phyloP scores from a whole-genome alignment of 2,113 vertebrate genomes.

The Paradisaea rubra region DNA sequence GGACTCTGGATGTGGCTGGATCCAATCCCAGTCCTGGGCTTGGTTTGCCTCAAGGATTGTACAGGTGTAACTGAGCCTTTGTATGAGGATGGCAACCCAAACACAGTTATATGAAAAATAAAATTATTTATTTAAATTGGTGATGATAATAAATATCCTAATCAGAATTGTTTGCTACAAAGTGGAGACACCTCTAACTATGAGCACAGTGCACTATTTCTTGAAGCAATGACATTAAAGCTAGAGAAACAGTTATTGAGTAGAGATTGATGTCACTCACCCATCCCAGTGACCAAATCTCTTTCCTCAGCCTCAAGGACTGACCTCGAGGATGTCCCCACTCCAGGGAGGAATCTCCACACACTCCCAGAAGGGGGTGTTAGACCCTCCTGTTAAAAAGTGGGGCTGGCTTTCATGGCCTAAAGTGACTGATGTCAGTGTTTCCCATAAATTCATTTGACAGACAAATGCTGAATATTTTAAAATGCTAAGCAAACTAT shows the following conservation, averaged over 20 bases:
- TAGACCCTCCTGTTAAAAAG: neutral
- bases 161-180: neutral
- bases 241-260: neutral
- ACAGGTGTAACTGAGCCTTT: neutral
- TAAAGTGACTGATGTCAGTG: no score
- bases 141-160: neutral
- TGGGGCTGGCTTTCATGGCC: neutral
- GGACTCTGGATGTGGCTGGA: neutral
- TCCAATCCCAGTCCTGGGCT: neutral
- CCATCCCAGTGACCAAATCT: neutral
- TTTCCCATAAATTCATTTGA: neutral
- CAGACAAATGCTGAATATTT: neutral
- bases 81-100: neutral
- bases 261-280: neutral
- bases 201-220: neutral
- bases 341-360: neutral
- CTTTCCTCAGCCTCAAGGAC: neutral
- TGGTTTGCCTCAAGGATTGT: neutral
- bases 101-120: neutral
- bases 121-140: neutral
- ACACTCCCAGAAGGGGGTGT: neutral
- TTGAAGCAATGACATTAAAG: neutral
- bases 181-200: neutral
- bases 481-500: neutral
- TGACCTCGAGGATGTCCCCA: neutral